Conservation (phyloP, 1,140 invertebrate species). For the Heliconius hewitsoni region DNA sequence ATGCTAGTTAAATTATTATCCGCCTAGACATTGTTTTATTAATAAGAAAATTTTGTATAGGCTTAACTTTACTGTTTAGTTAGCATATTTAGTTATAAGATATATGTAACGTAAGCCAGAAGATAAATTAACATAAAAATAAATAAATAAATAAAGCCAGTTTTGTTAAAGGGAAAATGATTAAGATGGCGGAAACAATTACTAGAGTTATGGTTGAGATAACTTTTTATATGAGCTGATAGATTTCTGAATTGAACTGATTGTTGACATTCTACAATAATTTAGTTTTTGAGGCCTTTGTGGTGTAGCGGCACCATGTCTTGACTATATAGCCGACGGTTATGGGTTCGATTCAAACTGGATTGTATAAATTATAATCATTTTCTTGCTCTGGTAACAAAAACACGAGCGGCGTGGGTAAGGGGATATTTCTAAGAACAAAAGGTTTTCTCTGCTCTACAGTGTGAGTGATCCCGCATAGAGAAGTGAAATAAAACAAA, state of each 20-base stretch:
- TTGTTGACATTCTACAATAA: neutral
- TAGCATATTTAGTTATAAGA: constrained; percentile 11
- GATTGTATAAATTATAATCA: no score
- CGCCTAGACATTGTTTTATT: constrained; percentile 10
- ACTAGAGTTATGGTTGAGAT: constrained; percentile 2
- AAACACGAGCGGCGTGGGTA: no score
- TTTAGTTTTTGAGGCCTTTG: neutral
- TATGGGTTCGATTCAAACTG: no score
- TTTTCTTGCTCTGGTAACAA: no score
- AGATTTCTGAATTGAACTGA: neutral
- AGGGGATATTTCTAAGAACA: no score
- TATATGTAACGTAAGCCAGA: neutral
- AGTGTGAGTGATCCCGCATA: no score
- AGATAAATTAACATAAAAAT: no score
- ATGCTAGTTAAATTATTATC: constrained; percentile 14
- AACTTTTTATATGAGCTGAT: constrained; percentile 7
- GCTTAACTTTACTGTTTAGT: constrained; percentile 2
- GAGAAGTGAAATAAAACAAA: no score
- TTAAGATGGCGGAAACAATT: neutral
- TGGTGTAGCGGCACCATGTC: neutral
- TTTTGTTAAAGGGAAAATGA: neutral
- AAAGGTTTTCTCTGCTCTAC: no score
- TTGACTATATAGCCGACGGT: no score
- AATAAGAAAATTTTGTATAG: constrained; percentile 12
- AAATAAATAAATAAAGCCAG: no score